Evolutionary conservation across 2,113 vertebrate species (phyloP), one percentile per base, ranked within the genome.

Genomic region (Falcunculus frontatus): DNA sequence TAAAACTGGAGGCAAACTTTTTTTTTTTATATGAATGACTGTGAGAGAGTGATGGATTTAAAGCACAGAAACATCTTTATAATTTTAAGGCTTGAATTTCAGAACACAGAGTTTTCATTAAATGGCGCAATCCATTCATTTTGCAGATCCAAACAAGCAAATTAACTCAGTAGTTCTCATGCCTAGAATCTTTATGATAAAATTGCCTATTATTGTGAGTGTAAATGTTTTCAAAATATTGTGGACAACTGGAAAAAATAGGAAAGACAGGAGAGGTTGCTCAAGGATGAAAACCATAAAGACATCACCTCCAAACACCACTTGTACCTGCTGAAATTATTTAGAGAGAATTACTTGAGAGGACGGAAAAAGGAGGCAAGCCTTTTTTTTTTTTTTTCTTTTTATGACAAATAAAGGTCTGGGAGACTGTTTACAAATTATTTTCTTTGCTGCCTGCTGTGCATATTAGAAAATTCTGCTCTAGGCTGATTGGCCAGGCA

Each of bases 161-260:
- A 97, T 91, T 47, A 91, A 94, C 92, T 96, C 84, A 74, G 87
- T 89, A 93, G 85, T 94, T 95, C 92, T 94, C 92, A 92, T 92
- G 83, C 82, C 56, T 97, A 95, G 84, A 93, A 83, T 96, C 91
- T 95, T 89, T 90, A 86, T 94, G 89, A 95, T 85, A 94, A 96
- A 97, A 96, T 90, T 84, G 78, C 91, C 69, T 90, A 72, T 96
- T 96, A 95, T 91, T 87, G 81, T 91, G 16, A 87, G 39, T 76
- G 86, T 88, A 94, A 93, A 88, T 75, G 35, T 95, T 97, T 96
- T 81, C 55, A 96, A 97, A 97, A 93, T 93, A 96, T 53, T 77
- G 68, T 50, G 55, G 67, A 84, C 85, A 93, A 85, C 37, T 59
- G 64, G 69, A 75, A 86, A 87, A 85, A 84, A 80, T 19, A 76